Conservation (phyloP, 1,140 invertebrate genomes). For the Saxidomus purpurata region DNA sequence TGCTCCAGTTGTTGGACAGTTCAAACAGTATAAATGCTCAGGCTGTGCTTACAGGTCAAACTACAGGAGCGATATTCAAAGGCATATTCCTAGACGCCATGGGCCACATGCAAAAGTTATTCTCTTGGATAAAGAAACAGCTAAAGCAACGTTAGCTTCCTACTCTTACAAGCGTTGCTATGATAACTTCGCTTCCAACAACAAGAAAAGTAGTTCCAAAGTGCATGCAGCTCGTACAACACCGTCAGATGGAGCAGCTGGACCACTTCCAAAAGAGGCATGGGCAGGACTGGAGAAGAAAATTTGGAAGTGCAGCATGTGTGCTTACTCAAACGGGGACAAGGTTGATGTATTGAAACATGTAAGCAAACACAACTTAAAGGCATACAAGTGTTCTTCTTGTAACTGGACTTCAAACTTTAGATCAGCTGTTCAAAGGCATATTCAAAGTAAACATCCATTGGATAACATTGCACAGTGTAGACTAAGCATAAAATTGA, state of each 20-base stretch:
- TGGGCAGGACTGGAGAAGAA: slow-evolving; percentile 42
- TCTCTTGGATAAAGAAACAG: slow-evolving; percentile 72
- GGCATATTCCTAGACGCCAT: slow-evolving; percentile 84
- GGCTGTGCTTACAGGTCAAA: slow-evolving; percentile 84
- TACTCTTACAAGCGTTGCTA: slow-evolving; percentile 74
- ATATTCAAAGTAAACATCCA: slow-evolving; percentile 77
- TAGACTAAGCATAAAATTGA: slow-evolving; percentile 73
- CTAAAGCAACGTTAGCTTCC: slow-evolving; percentile 72
- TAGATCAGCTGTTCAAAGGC: slow-evolving; percentile 77
- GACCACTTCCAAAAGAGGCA: slow-evolving; percentile 9
- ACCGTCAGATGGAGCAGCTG: not conserved
- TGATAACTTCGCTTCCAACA: not conserved
- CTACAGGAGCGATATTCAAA: slow-evolving; percentile 82
- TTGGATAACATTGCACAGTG: slow-evolving; percentile 69
- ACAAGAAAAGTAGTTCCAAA: not conserved
- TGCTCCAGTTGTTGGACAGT: slow-evolving; percentile 47
- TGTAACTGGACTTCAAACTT: slow-evolving; percentile 79
- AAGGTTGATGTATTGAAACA: slow-evolving; percentile 79
- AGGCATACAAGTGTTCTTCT: slow-evolving; percentile 79
- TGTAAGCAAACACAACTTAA: slow-evolving; percentile 78
- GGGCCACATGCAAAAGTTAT: slow-evolving; percentile 72
- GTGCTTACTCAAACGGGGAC: slow-evolving; percentile 76
- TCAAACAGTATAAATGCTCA: slow-evolving; percentile 83
- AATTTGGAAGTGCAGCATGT: slow-evolving; percentile 83
- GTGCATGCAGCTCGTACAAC: not conserved